These are phyloP conservation scores for Cheiracanthium punctorium DNA, from an alignment of 2,888 invertebrate species.

Conservation along the genomic window DNA sequence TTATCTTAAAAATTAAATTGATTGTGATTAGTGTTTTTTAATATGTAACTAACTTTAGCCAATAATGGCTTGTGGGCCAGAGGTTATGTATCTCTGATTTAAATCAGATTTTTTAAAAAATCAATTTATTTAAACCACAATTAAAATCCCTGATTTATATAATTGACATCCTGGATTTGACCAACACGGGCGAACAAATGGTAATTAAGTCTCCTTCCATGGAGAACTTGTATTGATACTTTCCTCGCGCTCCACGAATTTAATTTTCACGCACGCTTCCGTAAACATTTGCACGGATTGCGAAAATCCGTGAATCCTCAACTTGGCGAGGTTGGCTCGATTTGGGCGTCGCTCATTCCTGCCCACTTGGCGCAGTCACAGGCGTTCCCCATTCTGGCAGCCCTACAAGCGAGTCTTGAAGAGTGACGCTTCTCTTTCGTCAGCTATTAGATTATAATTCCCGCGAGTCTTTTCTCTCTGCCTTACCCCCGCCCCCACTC, in stretches of 20 bases:
- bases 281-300: not conserved
- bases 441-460: slow-evolving; percentile 70
- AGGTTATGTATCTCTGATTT: no score
- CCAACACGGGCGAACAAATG: no score
- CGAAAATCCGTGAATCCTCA: not conserved
- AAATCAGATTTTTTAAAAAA: no score
- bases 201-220: no score
- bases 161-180: no score
- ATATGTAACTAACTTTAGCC: no score
- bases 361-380: slow-evolving; percentile 17
- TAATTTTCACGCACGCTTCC: not conserved
- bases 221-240: no score
- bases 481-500: not conserved
- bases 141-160: no score
- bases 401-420: slow-evolving; percentile 51
- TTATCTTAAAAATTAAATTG: no score
- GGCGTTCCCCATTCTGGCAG: slow-evolving; percentile 31
- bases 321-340: not conserved
- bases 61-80: no score
- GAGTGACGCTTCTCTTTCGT: slow-evolving; percentile 68
- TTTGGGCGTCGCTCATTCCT: slow-evolving; percentile 24
- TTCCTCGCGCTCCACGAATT: not conserved
- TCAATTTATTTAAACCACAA: no score
- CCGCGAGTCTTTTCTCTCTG: slow-evolving; percentile 41
- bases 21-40: no score